phyloP scores from a whole-genome alignment of 1,140 invertebrate genomes.

The Drosophila ogumai region DNA sequence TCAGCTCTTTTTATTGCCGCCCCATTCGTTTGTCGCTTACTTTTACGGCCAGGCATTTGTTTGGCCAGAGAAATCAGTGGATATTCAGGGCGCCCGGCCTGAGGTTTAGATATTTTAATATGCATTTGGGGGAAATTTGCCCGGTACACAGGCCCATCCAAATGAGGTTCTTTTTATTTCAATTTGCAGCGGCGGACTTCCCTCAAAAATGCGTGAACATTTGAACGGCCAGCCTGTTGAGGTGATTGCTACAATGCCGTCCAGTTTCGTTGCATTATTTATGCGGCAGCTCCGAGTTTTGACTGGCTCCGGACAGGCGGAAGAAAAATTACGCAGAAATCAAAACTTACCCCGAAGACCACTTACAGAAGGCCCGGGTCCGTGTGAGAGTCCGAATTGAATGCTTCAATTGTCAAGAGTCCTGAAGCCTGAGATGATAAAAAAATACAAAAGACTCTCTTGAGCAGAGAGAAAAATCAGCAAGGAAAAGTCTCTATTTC shows the following conservation, averaged over 20 bases:
- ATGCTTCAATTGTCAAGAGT: conserved; percentile 14
- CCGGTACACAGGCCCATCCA: conserved; percentile 12
- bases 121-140: conserved; percentile 81
- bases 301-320: conserved; percentile 42
- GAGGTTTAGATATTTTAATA: conserved; percentile 74
- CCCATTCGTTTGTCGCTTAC: conserved; percentile 80
- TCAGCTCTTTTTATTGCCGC: conserved; percentile 62
- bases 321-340: conserved; percentile 78
- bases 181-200: conserved; percentile 54
- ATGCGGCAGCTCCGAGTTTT: conserved; percentile 57
- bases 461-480: neutral
- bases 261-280: conserved; percentile 62
- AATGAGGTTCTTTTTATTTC: conserved; percentile 77
- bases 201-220: conserved; percentile 67
- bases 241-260: conserved; percentile 55
- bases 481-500: neutral
- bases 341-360: conserved; percentile 77
- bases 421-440: conserved; percentile 5
- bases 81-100: conserved; percentile 26
- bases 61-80: conserved; percentile 68
- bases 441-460: neutral
- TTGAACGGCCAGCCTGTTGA: conserved; percentile 39
- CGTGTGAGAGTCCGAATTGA: conserved; percentile 23
- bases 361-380: conserved; percentile 53
- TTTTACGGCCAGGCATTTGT: conserved; percentile 78